These are phyloP conservation scores for Drosophila suboccidentalis DNA, from an alignment of 2,888 invertebrate genomes.

Conservation along the genomic window DNA sequence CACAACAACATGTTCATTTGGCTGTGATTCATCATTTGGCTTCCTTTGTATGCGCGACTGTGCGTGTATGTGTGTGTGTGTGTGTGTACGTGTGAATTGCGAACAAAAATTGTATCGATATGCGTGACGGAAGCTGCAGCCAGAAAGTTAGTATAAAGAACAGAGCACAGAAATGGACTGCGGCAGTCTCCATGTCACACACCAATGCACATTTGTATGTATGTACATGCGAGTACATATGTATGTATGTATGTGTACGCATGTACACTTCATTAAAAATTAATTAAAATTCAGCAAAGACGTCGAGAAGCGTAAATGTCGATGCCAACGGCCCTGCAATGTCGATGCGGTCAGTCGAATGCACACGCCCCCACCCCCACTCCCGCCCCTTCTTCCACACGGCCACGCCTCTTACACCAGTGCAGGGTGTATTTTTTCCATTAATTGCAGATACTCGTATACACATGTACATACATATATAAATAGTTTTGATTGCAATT, in stretches of 20 bases:
- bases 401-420: neutral
- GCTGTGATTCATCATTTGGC: conserved; percentile 70
- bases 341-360: conserved; percentile 39
- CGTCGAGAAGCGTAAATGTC: conserved; percentile 27
- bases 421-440: conserved; percentile 11
- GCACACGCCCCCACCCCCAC: conserved; percentile 4
- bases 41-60: conserved; percentile 17
- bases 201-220: conserved; percentile 2
- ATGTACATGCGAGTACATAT: neutral
- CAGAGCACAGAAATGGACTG: conserved; percentile 14
- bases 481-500: neutral
- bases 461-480: neutral
- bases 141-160: conserved; percentile 32
- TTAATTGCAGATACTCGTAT: conserved; percentile 31
- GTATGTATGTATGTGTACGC: neutral
- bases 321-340: conserved; percentile 16
- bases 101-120: conserved; percentile 50
- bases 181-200: conserved; percentile 15
- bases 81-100: conserved; percentile 4
- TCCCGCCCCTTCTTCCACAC: neutral
- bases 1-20: conserved; percentile 68
- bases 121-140: conserved; percentile 30
- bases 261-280: conserved; percentile 73
- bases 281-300: conserved; percentile 72
- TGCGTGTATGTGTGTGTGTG: conserved; percentile 1